A percentile compares a stretch with the other conserved stretches of the same genome.
Evolutionary conservation across 1,140 invertebrate species (phyloP).

Genomic region (Danaus plexippus): DNA sequence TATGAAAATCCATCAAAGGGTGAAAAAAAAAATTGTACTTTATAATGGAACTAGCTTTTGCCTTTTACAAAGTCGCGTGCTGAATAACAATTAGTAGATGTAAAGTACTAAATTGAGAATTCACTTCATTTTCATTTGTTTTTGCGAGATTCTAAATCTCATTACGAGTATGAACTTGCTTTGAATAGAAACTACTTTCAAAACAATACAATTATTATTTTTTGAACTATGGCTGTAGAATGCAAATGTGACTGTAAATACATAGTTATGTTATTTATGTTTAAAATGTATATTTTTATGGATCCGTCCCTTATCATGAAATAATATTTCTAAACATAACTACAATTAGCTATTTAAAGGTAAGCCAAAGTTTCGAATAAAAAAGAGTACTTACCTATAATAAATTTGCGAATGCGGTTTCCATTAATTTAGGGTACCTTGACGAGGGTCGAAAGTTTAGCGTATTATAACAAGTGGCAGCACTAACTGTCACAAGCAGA

Average conservation of each 20-base stretch:
- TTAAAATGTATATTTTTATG: too few species aligned
- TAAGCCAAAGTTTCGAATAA: conserved; percentile 17
- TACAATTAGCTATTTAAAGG: conserved; percentile 24
- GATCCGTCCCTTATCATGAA: too few species aligned
- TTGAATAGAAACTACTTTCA: conserved; percentile 4
- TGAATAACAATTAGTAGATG: conserved; percentile 1
- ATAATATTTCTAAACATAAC: too few species aligned
- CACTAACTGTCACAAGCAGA: conserved; percentile 67
- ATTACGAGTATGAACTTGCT: not conserved
- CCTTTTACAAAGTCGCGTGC: not conserved
- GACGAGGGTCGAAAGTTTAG: conserved; percentile 66
- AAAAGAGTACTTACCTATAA: too few species aligned
- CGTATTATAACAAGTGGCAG: conserved; percentile 68
- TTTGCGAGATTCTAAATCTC: conserved; percentile 1
- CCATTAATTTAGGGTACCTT: conserved; percentile 63
- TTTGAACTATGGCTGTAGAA: too few species aligned
- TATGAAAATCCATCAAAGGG: too few species aligned
- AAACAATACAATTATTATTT: conserved; percentile 39
- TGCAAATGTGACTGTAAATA: too few species aligned
- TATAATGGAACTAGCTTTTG: not conserved
- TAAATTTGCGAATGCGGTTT: conserved; percentile 21
- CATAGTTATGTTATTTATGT: too few species aligned
- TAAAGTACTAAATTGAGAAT: conserved; percentile 1
- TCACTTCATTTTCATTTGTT: not conserved
- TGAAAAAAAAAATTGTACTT: too few species aligned